A percentile compares a stretch with the other conserved stretches of the same genome.
phyloP scores from a whole-genome alignment of 2,113 vertebrate species.

The Hyaena hyaena region DNA sequence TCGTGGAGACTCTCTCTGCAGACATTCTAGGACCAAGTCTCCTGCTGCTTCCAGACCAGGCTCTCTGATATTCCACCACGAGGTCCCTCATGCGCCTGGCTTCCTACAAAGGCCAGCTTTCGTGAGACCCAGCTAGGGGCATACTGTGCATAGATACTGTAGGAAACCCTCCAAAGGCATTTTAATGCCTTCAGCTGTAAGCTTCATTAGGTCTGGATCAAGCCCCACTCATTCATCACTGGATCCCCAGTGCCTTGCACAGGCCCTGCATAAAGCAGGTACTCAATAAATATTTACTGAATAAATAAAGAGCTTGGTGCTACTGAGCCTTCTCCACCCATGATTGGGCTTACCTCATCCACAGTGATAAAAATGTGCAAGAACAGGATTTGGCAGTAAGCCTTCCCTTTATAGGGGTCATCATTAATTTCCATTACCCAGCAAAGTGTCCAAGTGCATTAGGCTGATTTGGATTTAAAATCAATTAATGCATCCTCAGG shows the following conservation, averaged over 20 bases:
- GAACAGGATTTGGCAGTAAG: not conserved
- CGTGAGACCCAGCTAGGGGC: not conserved
- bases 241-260: not conserved
- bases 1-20: not conserved
- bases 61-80: not conserved
- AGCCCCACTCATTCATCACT: not conserved
- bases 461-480: constrained; percentile 66
- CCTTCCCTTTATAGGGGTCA: constrained; percentile 7
- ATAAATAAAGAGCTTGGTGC: not conserved
- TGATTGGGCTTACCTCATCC: constrained; percentile 8
- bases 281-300: constrained; percentile 37
- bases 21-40: not conserved
- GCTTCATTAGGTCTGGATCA: not conserved
- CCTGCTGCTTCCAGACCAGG: not conserved
- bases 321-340: not conserved
- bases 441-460: constrained; percentile 55
- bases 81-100: not conserved
- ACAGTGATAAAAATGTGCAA: constrained; percentile 34
- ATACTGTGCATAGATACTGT: not conserved
- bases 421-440: constrained; percentile 38
- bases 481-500: constrained; percentile 65
- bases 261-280: not conserved
- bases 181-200: not conserved
- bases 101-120: not conserved
- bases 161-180: not conserved